Percentiles rank a stretch among this genome's conserved stretches.
Conservation (phyloP, 2,888 invertebrate species). For the Gandaritis pyraliata region DNA sequence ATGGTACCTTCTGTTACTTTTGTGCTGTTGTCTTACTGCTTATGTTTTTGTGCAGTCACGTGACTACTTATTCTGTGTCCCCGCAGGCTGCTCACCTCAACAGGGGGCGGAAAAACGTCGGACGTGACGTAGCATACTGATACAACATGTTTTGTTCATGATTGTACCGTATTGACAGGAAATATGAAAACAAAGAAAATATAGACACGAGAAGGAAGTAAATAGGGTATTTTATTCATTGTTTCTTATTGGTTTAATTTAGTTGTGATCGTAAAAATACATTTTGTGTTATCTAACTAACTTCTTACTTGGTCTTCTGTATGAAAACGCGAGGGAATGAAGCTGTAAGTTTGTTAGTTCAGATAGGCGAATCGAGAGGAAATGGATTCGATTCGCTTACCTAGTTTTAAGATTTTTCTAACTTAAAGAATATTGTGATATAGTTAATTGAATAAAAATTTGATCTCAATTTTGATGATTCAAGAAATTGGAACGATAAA, state of each 20-base stretch:
- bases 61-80: slow-evolving; percentile 22
- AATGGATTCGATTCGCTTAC: too few relatives aligned
- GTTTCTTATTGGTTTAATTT: slow-evolving; percentile 13
- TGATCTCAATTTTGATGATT: too few relatives aligned
- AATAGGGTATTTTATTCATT: slow-evolving; percentile 18
- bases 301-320: too few relatives aligned
- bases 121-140: slow-evolving; percentile 63
- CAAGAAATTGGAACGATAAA: too few relatives aligned
- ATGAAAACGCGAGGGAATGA: too few relatives aligned
- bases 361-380: too few relatives aligned
- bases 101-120: slow-evolving; percentile 56
- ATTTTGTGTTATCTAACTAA: background rate
- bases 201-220: slow-evolving; percentile 9
- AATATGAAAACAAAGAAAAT: slow-evolving; percentile 16
- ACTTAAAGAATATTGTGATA: too few relatives aligned
- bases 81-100: slow-evolving; percentile 44
- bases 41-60: slow-evolving; percentile 12
- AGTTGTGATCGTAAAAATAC: slow-evolving; percentile 3
- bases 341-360: too few relatives aligned
- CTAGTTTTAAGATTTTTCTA: too few relatives aligned
- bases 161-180: slow-evolving; percentile 19
- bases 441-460: too few relatives aligned
- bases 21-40: background rate
- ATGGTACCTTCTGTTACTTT: too few relatives aligned
- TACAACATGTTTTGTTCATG: slow-evolving; percentile 45